A percentile compares a stretch with the other conserved stretches of the same genome.
These are phyloP conservation scores for Dufourea novaeangliae DNA, from an alignment of 1,140 invertebrate species.

Conservation along the genomic window DNA sequence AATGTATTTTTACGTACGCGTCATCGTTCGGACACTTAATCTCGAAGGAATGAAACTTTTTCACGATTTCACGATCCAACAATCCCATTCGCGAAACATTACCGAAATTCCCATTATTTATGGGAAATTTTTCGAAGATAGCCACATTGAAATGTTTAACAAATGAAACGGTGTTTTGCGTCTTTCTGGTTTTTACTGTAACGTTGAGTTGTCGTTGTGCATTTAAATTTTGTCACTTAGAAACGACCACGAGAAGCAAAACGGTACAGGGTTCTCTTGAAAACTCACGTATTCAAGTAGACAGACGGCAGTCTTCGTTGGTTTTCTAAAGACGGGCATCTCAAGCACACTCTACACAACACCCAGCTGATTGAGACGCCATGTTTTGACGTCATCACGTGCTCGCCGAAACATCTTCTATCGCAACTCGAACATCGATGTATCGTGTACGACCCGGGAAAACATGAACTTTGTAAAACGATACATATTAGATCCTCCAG, in stretches of 20 bases:
- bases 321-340: conserved; percentile 73
- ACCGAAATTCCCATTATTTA: not conserved
- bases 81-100: not conserved
- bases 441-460: conserved; percentile 38
- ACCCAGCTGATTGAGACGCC: conserved; percentile 81
- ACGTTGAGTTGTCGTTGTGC: not conserved
- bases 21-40: conserved; percentile 10
- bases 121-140: not conserved
- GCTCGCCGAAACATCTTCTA: conserved; percentile 26
- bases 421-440: conserved; percentile 37
- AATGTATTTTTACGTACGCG: conserved; percentile 47
- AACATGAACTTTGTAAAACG: not conserved
- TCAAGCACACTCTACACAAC: conserved; percentile 80
- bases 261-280: not conserved
- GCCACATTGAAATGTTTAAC: conserved; percentile 14
- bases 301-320: conserved; percentile 64
- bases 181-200: conserved; percentile 56
- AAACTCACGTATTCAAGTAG: conserved; percentile 71
- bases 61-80: not conserved
- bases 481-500: too few species aligned
- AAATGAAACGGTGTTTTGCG: conserved; percentile 71
- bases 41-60: not conserved
- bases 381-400: conserved; percentile 79
- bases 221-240: not conserved
- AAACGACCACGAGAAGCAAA: not conserved